Conservation (phyloP, 1,140 invertebrate genomes). For the Drosophila erecta region DNA sequence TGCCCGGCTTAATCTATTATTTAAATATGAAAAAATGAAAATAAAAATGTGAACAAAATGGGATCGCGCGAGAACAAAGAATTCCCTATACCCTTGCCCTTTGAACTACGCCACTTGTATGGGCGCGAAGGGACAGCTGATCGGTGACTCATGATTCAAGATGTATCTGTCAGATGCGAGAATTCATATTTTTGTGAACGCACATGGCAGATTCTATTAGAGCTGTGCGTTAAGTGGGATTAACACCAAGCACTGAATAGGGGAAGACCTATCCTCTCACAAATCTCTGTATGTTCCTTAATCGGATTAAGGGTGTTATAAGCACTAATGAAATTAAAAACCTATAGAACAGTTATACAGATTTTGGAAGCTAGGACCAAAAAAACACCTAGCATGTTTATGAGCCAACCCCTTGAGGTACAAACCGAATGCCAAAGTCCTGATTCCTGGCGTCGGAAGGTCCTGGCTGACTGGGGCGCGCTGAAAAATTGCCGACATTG, state of each 20-base stretch:
- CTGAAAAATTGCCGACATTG: constrained; percentile 55
- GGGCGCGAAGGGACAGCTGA: not conserved
- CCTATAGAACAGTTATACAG: no score
- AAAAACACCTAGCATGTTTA: no score
- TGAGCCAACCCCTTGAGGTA: no score
- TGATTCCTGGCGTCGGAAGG: not conserved
- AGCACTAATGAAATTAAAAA: no score
- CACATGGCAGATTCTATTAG: not conserved
- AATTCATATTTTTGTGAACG: not conserved
- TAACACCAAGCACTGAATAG: not conserved
- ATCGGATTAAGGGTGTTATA: no score
- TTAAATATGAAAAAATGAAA: constrained; percentile 81
- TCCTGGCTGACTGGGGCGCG: constrained; percentile 35
- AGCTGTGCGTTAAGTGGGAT: not conserved
- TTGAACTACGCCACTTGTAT: not conserved
- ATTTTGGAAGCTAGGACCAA: no score
- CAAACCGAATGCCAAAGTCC: not conserved
- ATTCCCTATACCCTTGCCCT: constrained; percentile 41
- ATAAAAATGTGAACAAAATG: constrained; percentile 67
- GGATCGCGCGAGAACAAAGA: constrained; percentile 34
- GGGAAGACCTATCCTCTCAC: not conserved
- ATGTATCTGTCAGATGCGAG: constrained; percentile 1
- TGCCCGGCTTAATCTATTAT: constrained; percentile 76
- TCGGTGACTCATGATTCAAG: constrained; percentile 8
- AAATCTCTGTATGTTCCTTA: not conserved